phyloP scores from a whole-genome alignment of 2,113 vertebrate genomes.

The Brachyistius frenatus region DNA sequence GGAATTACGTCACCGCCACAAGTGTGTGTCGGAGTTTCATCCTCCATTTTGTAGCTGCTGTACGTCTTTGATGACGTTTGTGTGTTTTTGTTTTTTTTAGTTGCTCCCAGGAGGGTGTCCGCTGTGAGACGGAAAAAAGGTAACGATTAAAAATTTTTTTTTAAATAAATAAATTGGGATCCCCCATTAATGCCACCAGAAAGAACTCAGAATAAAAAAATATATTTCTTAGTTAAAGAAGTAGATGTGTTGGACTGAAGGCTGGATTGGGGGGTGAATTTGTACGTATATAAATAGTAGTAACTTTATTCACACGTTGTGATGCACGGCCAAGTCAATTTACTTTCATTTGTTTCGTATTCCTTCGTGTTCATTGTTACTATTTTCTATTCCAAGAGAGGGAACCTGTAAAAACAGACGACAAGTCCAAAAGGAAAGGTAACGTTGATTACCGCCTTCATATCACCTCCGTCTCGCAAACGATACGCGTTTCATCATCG shows the following conservation, averaged over 20 bases:
- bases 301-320: no score
- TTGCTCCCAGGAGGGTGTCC: slow-evolving; percentile 56
- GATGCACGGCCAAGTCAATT: not conserved
- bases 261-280: no score
- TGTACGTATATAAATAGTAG: no score
- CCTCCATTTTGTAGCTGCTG: not conserved
- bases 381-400: slow-evolving; percentile 37
- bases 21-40: not conserved
- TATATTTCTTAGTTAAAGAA: no score
- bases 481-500: accelerated
- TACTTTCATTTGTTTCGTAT: not conserved
- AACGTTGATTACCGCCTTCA: not conserved
- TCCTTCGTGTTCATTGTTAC: not conserved
- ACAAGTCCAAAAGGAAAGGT: slow-evolving; percentile 60
- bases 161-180: no score
- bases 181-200: no score
- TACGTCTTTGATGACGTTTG: not conserved
- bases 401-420: slow-evolving; percentile 42
- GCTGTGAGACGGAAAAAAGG: slow-evolving; percentile 66
- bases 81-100: slow-evolving; percentile 54
- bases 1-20: no score
- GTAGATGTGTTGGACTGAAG: not conserved
- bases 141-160: slow-evolving; percentile 23
- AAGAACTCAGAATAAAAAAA: no score
- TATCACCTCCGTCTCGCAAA: not conserved